These are phyloP conservation scores for Nymphicus hollandicus DNA, from an alignment of 2,113 vertebrate species.

Conservation along the genomic window DNA sequence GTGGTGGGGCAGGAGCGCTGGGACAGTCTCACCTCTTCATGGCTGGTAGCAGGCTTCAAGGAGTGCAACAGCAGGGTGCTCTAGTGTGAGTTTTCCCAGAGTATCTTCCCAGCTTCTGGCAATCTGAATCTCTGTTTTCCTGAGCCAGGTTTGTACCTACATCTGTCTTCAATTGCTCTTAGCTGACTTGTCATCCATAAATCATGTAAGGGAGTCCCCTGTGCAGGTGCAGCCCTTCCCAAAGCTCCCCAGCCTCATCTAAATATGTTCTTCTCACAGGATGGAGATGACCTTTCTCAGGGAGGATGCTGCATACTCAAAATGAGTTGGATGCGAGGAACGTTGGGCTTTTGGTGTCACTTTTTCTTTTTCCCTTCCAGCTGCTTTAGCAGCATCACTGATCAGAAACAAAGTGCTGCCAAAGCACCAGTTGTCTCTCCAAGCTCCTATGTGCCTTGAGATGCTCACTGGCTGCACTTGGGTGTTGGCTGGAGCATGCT, in stretches of 20 bases:
- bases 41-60: neutral
- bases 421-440: neutral
- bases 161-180: neutral
- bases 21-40: neutral
- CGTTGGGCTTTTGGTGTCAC: neutral
- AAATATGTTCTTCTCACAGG: neutral
- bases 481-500: fast-evolving
- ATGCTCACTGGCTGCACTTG: neutral
- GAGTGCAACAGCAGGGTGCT: neutral
- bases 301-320: neutral
- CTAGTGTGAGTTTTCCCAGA: neutral
- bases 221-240: neutral
- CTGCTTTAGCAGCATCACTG: neutral
- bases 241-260: neutral
- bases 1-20: neutral
- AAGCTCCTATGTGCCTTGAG: neutral
- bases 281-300: neutral
- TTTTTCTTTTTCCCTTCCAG: neutral
- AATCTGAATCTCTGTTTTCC: neutral
- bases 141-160: neutral
- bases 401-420: neutral
- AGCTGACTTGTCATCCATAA: neutral
- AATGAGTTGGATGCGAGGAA: neutral
- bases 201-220: neutral
- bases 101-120: neutral